Evolutionary conservation across 2,797 vertebrate species (phyloP).

Genomic region (Ceryle rudis): DNA sequence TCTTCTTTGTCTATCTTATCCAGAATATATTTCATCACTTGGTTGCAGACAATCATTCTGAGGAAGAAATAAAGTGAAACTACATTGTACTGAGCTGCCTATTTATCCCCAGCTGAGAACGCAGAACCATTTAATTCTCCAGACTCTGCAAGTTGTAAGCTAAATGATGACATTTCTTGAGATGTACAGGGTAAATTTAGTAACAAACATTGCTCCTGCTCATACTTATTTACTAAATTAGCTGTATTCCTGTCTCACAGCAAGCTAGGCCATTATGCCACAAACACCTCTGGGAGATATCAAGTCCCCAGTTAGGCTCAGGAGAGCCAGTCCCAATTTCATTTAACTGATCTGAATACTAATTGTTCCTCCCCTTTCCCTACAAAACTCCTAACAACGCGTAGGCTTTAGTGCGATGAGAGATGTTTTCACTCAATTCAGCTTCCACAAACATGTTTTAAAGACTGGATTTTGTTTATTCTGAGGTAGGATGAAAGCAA

Average conservation of each 20-base stretch:
- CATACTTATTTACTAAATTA: background rate
- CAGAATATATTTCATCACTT: constrained; percentile 98
- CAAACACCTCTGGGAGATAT: background rate
- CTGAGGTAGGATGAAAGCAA: background rate
- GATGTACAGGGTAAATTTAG: background rate
- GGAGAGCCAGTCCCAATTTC: background rate
- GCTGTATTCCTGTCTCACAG: too few relatives aligned
- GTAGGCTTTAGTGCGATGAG: background rate
- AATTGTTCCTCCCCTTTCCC: background rate
- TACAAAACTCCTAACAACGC: background rate
- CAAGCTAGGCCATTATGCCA: too few relatives aligned
- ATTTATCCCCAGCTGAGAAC: background rate
- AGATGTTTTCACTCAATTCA: background rate
- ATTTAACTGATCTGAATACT: background rate
- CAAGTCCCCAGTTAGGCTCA: background rate
- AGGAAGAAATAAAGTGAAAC: constrained; percentile 62
- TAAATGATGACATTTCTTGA: background rate
- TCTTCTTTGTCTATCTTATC: constrained; percentile 98
- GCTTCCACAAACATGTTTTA: background rate
- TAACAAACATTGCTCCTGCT: background rate
- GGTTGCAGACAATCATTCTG: constrained; percentile 98
- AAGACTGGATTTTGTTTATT: background rate
- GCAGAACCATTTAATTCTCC: background rate
- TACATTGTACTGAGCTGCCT: background rate
- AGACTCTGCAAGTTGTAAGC: background rate